phyloP scores from a whole-genome alignment of 2,113 vertebrate genomes.

The Hippocampus comes region DNA sequence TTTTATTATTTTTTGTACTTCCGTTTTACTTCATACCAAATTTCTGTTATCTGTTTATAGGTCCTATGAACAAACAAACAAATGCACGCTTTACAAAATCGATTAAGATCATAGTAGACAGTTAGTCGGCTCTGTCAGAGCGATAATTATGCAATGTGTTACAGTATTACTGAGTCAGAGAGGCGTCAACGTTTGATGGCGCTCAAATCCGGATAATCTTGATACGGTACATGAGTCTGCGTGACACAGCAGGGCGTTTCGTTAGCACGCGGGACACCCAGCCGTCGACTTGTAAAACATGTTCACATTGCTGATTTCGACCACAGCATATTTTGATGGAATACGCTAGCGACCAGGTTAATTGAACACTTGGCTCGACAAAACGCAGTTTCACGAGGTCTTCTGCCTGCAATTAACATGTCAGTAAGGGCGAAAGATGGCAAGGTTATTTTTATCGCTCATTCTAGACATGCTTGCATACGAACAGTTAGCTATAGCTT shows the following conservation, averaged over 20 bases:
- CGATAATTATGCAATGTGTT: no score
- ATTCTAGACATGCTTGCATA: neutral
- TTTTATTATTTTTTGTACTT: no score
- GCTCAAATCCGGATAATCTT: no score
- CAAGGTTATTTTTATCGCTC: slow-evolving; percentile 1
- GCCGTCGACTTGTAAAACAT: neutral
- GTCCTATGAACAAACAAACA: no score
- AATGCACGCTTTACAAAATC: no score
- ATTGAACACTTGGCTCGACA: neutral
- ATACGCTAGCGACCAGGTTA: no score
- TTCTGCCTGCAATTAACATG: neutral
- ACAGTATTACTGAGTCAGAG: no score
- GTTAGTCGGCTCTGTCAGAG: no score
- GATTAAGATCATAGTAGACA: no score
- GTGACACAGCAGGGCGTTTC: neutral
- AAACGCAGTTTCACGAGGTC: neutral
- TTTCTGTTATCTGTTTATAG: no score
- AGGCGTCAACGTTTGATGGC: no score
- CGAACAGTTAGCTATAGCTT: slow-evolving; percentile 26
- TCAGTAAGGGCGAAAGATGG: neutral
- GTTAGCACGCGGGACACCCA: neutral
- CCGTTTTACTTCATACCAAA: no score
- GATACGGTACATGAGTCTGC: neutral
- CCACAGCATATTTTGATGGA: neutral
- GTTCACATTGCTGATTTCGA: neutral